Evolutionary conservation across 2,888 invertebrate species (phyloP).

Genomic region (Aleiodes leptofemur): DNA sequence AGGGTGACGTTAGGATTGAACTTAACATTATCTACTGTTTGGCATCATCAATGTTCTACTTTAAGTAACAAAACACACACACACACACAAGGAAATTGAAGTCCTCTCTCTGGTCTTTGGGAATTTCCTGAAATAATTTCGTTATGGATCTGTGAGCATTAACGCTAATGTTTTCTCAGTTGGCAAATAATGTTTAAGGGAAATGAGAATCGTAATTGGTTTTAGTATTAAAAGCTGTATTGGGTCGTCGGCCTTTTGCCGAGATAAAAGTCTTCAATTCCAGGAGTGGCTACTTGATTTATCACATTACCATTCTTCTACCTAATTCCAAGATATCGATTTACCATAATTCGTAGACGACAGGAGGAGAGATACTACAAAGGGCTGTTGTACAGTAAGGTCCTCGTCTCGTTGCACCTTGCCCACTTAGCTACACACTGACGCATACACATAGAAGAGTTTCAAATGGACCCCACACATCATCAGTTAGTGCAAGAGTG

Average conservation of each 20-base stretch:
- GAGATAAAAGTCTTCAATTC: slow-evolving; percentile 45
- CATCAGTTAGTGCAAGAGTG: slow-evolving; percentile 44
- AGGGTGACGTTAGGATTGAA: slow-evolving; percentile 20
- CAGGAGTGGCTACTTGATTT: slow-evolving; percentile 48
- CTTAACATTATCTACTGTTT: slow-evolving; percentile 22
- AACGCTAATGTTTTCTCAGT: not conserved
- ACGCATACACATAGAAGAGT: slow-evolving; percentile 36
- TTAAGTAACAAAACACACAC: not conserved
- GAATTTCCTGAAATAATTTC: slow-evolving; percentile 31
- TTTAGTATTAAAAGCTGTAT: not conserved
- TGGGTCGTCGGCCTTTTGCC: slow-evolving; percentile 11
- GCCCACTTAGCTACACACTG: not conserved
- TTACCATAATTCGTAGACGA: slow-evolving; percentile 71
- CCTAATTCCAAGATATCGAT: slow-evolving; percentile 54
- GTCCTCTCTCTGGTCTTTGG: not conserved
- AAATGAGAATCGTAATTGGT: slow-evolving; percentile 21
- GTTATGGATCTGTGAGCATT: slow-evolving; percentile 27
- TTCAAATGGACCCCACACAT: slow-evolving; percentile 29
- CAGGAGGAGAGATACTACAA: slow-evolving; percentile 58
- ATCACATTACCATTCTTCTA: slow-evolving; percentile 17
- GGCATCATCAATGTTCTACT: slow-evolving; percentile 29
- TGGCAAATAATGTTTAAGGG: not conserved
- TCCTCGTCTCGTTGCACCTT: slow-evolving; percentile 7
- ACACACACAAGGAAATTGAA: slow-evolving; percentile 16
- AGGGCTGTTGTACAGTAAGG: slow-evolving; percentile 20